These are phyloP conservation scores for Drosophila kepulauana DNA, from an alignment of 1,140 invertebrate species.

Conservation along the genomic window DNA sequence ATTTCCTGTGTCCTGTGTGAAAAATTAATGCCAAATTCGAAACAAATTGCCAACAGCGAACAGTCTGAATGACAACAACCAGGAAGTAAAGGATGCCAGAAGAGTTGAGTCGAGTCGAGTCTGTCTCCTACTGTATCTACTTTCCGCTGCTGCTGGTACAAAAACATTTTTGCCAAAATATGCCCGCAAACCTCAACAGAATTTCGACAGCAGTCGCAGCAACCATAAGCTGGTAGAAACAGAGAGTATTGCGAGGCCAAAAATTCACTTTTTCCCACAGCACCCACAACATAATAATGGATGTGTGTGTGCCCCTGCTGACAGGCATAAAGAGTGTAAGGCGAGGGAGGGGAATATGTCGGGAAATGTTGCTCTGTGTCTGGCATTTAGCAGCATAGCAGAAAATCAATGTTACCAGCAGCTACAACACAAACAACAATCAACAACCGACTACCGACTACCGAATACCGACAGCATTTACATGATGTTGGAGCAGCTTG, in stretches of 20 bases:
- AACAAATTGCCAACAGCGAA: slow-evolving; percentile 74
- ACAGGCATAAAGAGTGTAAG: not conserved
- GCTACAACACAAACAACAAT: slow-evolving; percentile 39
- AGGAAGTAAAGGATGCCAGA: slow-evolving; percentile 73
- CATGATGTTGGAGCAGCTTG: slow-evolving; percentile 62
- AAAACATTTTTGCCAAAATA: slow-evolving; percentile 78
- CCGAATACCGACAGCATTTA: slow-evolving; percentile 10
- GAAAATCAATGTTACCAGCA: slow-evolving; percentile 75
- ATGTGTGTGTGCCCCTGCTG: slow-evolving; percentile 24
- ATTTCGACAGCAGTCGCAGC: slow-evolving; percentile 56
- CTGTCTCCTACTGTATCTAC: slow-evolving; percentile 1
- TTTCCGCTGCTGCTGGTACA: slow-evolving; percentile 30
- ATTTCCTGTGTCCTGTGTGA: slow-evolving; percentile 77
- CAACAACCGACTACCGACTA: slow-evolving; percentile 10
- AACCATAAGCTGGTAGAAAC: slow-evolving; percentile 15
- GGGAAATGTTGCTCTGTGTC: slow-evolving; percentile 42
- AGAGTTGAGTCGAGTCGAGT: slow-evolving; percentile 2
- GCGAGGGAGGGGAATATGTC: slow-evolving; percentile 1
- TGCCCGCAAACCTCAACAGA: slow-evolving; percentile 80
- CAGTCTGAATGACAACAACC: slow-evolving; percentile 65
- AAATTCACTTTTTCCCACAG: slow-evolving; percentile 59
- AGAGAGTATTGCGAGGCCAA: slow-evolving; percentile 26
- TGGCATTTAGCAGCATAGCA: slow-evolving; percentile 69
- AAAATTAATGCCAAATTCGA: slow-evolving; percentile 81
- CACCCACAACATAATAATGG: slow-evolving; percentile 68